Base-by-base conservation (phyloP, 2,797 vertebrate species). In the Buceros bicornis region DNA sequence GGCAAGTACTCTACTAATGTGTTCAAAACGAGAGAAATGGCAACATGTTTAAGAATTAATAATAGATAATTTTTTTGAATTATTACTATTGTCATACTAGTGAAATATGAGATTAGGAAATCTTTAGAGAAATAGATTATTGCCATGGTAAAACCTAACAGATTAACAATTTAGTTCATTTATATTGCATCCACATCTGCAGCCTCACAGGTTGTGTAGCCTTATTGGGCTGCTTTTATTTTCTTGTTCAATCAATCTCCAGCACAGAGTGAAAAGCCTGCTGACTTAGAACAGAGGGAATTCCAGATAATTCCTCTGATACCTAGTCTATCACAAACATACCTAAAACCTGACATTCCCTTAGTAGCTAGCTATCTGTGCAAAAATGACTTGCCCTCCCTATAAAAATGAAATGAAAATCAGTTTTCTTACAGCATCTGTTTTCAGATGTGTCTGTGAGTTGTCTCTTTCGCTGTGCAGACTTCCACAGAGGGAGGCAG, bases 171-270 rank as follows among this genome's bases (percentile, higher is more conserved):
- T 76, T 58, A 74, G 16, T 28, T 74, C 8, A 14, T 95, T 94
- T 78, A 47, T 62, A 73, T 94, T 90, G 53, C 78, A 81, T 62
- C 51, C 72, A 57, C 84, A 95, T 82, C 71, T 87, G 65, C 60
- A 87, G 64, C 33, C 78, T 67, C 67, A 80, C n/a, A 74, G 83
- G 82, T 89, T 95, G 97, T 95, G 82, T 78, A 77, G 22, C 60
- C 48, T 92, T 93, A 54, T 73, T 53, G 45, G 54, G 51, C 18
- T 91, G 54, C 50, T 94, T 96, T 93, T 74, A 81, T 73, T 90
- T 96, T 95, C 78, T 95, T 92, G 74, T 95, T 97, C 94, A 94
- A 86, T 97, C 78, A 94, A 26, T 51, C 91, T 81, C 90, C 57
- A 96, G 84, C 80, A 94, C 78, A 94, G 54, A 28, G 72, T 93